These are phyloP conservation scores for Tyria jacobaeae DNA, from an alignment of 2,888 invertebrate genomes.

Conservation along the genomic window DNA sequence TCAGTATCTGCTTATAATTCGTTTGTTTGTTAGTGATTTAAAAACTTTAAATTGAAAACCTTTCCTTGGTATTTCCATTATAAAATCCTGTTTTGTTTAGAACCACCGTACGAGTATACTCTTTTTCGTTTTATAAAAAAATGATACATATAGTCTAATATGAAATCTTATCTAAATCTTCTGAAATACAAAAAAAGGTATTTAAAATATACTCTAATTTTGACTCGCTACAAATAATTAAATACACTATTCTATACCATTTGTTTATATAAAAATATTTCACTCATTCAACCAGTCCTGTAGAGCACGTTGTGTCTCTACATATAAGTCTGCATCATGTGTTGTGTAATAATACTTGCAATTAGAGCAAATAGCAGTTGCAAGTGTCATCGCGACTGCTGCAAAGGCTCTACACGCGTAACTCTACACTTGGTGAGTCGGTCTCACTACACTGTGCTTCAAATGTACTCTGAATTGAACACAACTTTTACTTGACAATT, in stretches of 20 bases:
- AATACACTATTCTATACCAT: not conserved
- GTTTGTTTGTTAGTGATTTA: too few relatives aligned
- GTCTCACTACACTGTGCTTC: constrained; percentile 47
- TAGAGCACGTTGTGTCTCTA: constrained; percentile 17
- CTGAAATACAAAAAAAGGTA: too few relatives aligned
- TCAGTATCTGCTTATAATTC: too few relatives aligned
- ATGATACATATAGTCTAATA: too few relatives aligned
- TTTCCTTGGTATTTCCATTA: too few relatives aligned
- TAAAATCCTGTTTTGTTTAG: too few relatives aligned
- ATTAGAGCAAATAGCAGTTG: constrained; percentile 64
- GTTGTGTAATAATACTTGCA: constrained; percentile 63
- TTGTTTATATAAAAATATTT: constrained; percentile 10
- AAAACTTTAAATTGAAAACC: too few relatives aligned
- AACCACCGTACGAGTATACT: too few relatives aligned
- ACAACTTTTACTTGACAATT: constrained; percentile 12
- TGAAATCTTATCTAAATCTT: too few relatives aligned
- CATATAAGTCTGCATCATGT: constrained; percentile 24
- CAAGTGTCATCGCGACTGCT: constrained; percentile 61
- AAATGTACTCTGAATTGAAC: constrained; percentile 4
- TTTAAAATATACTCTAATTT: too few relatives aligned
- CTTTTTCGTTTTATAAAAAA: too few relatives aligned
- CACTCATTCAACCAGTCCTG: constrained; percentile 18
- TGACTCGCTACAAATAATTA: not conserved
- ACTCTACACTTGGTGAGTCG: constrained; percentile 56
- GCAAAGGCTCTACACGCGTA: constrained; percentile 53